Conservation (phyloP, 2,888 invertebrate species). For the Mallateleia sp. region DNA sequence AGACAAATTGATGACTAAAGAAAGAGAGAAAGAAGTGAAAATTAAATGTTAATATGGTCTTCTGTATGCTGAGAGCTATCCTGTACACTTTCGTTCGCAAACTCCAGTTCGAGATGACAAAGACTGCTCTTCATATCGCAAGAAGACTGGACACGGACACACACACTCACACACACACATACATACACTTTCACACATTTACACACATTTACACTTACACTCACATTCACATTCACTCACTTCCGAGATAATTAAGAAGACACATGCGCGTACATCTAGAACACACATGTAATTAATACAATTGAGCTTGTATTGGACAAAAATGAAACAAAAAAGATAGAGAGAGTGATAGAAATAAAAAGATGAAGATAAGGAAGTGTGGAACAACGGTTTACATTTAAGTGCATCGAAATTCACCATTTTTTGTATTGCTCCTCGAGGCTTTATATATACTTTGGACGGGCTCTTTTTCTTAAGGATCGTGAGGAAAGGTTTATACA, state of each 20-base stretch:
- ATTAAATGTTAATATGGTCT: constrained; percentile 49
- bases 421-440: constrained; percentile 74
- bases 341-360: constrained; percentile 1
- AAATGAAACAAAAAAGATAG: constrained; percentile 26
- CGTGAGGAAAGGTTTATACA: constrained; percentile 79
- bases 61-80: constrained; percentile 58
- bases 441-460: constrained; percentile 70
- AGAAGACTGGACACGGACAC: constrained; percentile 81
- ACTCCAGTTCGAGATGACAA: constrained; percentile 81
- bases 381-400: constrained; percentile 80
- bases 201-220: constrained; percentile 22
- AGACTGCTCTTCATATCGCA: constrained; percentile 84
- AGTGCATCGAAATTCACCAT: constrained; percentile 83
- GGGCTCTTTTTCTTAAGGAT: constrained; percentile 75
- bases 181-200: constrained; percentile 29
- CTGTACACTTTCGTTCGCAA: constrained; percentile 78
- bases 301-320: constrained; percentile 60
- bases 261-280: neutral
- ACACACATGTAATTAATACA: constrained; percentile 48
- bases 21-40: constrained; percentile 56
- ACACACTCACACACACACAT: constrained; percentile 19
- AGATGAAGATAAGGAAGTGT: neutral
- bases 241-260: neutral
- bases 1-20: constrained; percentile 50
- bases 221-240: neutral